Percentiles rank a stretch among this genome's conserved stretches.
Evolutionary conservation across 2,113 vertebrate species (phyloP).

Genomic region (Gallinago paraguaiae): DNA sequence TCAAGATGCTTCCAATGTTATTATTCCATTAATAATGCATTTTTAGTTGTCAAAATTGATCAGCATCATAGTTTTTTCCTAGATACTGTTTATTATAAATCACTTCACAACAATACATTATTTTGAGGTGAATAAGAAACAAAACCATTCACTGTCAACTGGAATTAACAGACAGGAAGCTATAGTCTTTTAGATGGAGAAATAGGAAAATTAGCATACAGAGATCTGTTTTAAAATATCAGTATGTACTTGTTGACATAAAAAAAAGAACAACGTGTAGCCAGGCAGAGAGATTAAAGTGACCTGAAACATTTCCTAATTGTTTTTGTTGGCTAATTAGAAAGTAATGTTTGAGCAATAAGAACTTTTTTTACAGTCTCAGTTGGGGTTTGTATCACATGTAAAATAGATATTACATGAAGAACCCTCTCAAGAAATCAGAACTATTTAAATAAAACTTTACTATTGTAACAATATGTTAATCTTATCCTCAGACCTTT

Average conservation of each 20-base stretch:
- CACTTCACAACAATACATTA: slow-evolving; percentile 69
- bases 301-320: slow-evolving; percentile 65
- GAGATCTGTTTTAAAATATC: slow-evolving; percentile 61
- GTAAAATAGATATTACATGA: slow-evolving; percentile 1
- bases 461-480: background rate
- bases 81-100: slow-evolving; percentile 76
- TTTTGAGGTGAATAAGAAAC: slow-evolving; percentile 74
- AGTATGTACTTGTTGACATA: slow-evolving; percentile 50
- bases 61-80: slow-evolving; percentile 65
- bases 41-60: slow-evolving; percentile 78
- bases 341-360: slow-evolving; percentile 27
- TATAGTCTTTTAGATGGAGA: slow-evolving; percentile 49
- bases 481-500: slow-evolving; percentile 15
- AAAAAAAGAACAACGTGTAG: slow-evolving; percentile 42
- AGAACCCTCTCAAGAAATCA: background rate
- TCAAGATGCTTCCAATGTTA: slow-evolving; percentile 69
- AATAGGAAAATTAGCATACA: slow-evolving; percentile 68
- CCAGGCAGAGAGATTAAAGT: slow-evolving; percentile 64
- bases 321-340: slow-evolving; percentile 67
- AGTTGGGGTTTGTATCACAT: background rate
- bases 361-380: slow-evolving; percentile 1
- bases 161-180: slow-evolving; percentile 66
- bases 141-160: slow-evolving; percentile 69
- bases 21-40: slow-evolving; percentile 82
- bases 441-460: slow-evolving; percentile 10